Percentiles rank a stretch among this genome's conserved stretches.
Evolutionary conservation across 2,888 invertebrate genomes (phyloP).

Genomic region (Oscheius sp.): DNA sequence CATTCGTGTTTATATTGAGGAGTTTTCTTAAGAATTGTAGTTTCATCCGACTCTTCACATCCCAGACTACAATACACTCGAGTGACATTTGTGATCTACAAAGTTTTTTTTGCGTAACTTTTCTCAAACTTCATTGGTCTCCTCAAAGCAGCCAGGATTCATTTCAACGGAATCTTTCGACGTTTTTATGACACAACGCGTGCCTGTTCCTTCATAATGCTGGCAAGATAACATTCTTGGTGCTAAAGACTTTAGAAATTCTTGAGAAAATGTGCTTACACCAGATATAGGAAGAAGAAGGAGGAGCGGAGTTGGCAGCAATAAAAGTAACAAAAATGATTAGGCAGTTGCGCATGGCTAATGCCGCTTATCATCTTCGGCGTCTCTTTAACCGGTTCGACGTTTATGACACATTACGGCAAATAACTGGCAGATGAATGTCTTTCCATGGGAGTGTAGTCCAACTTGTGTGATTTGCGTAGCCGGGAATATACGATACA

Average conservation of each 20-base stretch:
- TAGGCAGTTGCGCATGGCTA: slow-evolving; percentile 3
- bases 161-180: slow-evolving; percentile 56
- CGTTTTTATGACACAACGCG: slow-evolving; percentile 54
- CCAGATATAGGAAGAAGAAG: slow-evolving; percentile 7
- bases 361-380: neutral
- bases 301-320: neutral
- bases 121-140: slow-evolving; percentile 39
- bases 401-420: too few species aligned
- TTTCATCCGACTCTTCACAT: slow-evolving; percentile 63
- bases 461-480: too few species aligned
- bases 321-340: neutral
- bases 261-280: neutral
- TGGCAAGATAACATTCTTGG: slow-evolving; percentile 9
- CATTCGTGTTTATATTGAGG: slow-evolving; percentile 55
- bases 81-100: neutral
- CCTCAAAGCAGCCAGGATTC: slow-evolving; percentile 66
- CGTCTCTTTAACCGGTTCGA: too few species aligned
- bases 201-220: slow-evolving; percentile 35
- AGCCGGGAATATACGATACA: too few species aligned
- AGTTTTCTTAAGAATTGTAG: slow-evolving; percentile 55
- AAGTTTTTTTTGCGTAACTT: neutral
- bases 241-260: neutral
- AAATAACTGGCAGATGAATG: too few species aligned
- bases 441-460: too few species aligned
- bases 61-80: slow-evolving; percentile 58